phyloP scores from a whole-genome alignment of 2,888 invertebrate species.

The Gasteruption jaculator region DNA sequence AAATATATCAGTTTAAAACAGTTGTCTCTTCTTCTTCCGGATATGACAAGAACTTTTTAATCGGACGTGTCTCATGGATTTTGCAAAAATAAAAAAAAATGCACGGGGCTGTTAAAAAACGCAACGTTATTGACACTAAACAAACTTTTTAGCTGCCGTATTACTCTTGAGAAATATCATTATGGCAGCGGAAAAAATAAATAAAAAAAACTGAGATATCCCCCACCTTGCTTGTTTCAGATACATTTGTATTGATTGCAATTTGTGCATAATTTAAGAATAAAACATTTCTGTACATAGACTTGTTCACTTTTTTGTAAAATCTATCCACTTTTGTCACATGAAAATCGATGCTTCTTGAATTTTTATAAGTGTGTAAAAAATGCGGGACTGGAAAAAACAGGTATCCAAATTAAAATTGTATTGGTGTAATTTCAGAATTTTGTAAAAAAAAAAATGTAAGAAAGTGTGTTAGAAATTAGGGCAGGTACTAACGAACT shows the following conservation, averaged over 20 bases:
- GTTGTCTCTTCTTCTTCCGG: slow-evolving; percentile 47
- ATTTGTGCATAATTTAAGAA: slow-evolving; percentile 55
- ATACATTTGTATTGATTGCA: slow-evolving; percentile 55
- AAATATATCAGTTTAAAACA: slow-evolving; percentile 36
- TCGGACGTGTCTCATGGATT: slow-evolving; percentile 50
- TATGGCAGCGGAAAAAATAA: slow-evolving; percentile 50
- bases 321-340: no score
- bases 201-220: slow-evolving; percentile 52
- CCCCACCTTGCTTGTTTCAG: slow-evolving; percentile 54
- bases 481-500: no score
- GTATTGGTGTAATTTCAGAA: slow-evolving; percentile 4
- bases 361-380: no score
- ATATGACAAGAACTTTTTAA: slow-evolving; percentile 51
- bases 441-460: slow-evolving; percentile 1
- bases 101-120: slow-evolving; percentile 44
- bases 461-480: slow-evolving; percentile 1
- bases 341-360: no score
- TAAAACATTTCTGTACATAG: slow-evolving; percentile 55
- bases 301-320: no score
- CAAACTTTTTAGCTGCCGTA: slow-evolving; percentile 44
- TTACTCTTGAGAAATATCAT: slow-evolving; percentile 47
- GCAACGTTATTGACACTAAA: slow-evolving; percentile 45
- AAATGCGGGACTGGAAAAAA: no score
- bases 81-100: slow-evolving; percentile 44
- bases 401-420: no score